Evolutionary conservation across 2,888 invertebrate genomes (phyloP).

Genomic region (Drosophila ustulata): DNA sequence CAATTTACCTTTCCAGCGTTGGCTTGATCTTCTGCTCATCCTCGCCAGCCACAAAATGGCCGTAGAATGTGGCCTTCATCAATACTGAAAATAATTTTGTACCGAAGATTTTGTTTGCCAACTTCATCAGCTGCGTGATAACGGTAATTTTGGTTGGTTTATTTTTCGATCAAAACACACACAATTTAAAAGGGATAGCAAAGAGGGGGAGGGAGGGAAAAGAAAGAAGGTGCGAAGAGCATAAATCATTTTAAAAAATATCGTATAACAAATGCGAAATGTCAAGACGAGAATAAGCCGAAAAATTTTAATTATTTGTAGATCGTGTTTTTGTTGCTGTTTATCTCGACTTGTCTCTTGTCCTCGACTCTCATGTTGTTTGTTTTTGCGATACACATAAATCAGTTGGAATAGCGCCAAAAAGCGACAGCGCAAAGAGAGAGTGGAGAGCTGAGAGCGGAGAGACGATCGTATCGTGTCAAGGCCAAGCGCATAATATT

Average conservation of each 20-base stretch:
- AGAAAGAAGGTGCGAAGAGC: neutral
- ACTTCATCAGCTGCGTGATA: constrained; percentile 93
- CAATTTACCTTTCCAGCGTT: constrained; percentile 89
- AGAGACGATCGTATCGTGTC: constrained; percentile 44
- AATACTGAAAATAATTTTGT: constrained; percentile 91
- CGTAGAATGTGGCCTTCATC: constrained; percentile 98
- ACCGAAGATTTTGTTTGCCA: constrained; percentile 91
- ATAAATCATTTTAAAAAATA: constrained; percentile 26
- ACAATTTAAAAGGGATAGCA: constrained; percentile 14
- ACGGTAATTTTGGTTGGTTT: neutral
- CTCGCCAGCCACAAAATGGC: constrained; percentile 99
- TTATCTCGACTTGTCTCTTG: constrained; percentile 3
- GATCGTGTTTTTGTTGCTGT: constrained; percentile 16
- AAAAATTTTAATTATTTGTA: constrained; percentile 35
- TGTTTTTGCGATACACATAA: constrained; percentile 32
- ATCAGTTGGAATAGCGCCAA: constrained; percentile 47
- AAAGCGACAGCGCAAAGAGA: neutral
- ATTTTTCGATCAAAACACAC: constrained; percentile 28
- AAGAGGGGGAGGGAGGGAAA: neutral
- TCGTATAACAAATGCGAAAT: constrained; percentile 24
- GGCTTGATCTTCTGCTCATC: constrained; percentile 95
- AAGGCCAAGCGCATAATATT: constrained; percentile 45
- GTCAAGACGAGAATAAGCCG: constrained; percentile 15
- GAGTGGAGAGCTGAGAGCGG: neutral
- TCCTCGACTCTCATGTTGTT: constrained; percentile 15